Evolutionary conservation across 2,113 vertebrate genomes (phyloP).

Genomic region (Gadus macrocephalus): DNA sequence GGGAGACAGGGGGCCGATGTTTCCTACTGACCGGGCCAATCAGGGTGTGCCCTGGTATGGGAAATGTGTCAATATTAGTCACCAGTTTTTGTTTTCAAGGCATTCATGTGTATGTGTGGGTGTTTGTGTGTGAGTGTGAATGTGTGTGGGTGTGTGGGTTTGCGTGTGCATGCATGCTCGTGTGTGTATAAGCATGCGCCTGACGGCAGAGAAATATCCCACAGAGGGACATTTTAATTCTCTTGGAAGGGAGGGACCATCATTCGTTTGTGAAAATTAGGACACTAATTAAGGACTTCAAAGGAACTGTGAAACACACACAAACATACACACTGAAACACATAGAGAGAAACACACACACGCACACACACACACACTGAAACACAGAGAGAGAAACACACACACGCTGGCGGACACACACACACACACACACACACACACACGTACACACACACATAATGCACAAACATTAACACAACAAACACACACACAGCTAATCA

Average conservation of each 20-base stretch:
- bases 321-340: neutral
- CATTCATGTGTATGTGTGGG: neutral
- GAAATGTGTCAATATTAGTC: no score
- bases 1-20: no score
- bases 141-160: neutral
- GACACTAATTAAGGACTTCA: slow-evolving; percentile 4
- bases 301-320: neutral
- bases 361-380: neutral
- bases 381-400: neutral
- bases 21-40: no score
- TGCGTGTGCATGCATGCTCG: neutral
- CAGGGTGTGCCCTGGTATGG: no score
- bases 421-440: neutral
- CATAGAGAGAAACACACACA: neutral
- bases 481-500: neutral
- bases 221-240: neutral
- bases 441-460: no score
- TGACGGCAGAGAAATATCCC: neutral
- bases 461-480: neutral
- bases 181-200: neutral
- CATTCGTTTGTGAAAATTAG: neutral
- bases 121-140: neutral
- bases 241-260: neutral
- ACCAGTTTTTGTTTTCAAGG: no score
- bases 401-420: neutral